A percentile compares a stretch with the other conserved stretches of the same genome.
Evolutionary conservation across 2,888 invertebrate genomes (phyloP).

Genomic region (Tricholauxania praeusta): DNA sequence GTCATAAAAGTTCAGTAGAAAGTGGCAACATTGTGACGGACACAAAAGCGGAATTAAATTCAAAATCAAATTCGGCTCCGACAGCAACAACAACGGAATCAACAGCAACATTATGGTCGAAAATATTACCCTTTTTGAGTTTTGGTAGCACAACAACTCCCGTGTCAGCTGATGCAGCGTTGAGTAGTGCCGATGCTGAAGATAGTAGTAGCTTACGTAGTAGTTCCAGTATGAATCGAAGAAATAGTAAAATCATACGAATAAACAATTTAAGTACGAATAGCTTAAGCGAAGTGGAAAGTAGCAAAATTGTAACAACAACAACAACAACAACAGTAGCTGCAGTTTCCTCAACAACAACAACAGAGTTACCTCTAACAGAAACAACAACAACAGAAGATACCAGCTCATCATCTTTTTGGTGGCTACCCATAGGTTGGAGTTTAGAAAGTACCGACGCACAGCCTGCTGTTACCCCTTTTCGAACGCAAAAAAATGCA

Average conservation of each 20-base stretch:
- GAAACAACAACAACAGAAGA: slow-evolving; percentile 34
- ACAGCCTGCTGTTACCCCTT: slow-evolving; percentile 22
- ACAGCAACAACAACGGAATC: slow-evolving; percentile 20
- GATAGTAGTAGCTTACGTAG: slow-evolving; percentile 56
- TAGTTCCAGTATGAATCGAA: slow-evolving; percentile 34
- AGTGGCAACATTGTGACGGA: slow-evolving; percentile 35
- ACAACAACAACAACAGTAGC: slow-evolving; percentile 42
- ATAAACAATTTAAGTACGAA: slow-evolving; percentile 46
- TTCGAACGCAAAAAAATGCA: not conserved
- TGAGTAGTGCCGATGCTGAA: slow-evolving; percentile 39
- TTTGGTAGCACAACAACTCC: slow-evolving; percentile 25
- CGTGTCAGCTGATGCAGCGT: slow-evolving; percentile 37
- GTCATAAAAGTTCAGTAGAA: slow-evolving; percentile 38
- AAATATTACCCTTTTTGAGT: slow-evolving; percentile 52
- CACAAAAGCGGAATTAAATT: not conserved
- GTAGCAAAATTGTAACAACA: not conserved
- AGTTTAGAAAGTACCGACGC: slow-evolving; percentile 56
- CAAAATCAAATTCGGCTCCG: slow-evolving; percentile 9
- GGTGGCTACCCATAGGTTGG: slow-evolving; percentile 67
- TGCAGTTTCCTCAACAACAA: slow-evolving; percentile 41
- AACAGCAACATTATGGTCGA: slow-evolving; percentile 51
- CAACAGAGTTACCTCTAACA: slow-evolving; percentile 17
- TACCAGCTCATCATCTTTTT: slow-evolving; percentile 55
- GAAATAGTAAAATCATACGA: slow-evolving; percentile 61
- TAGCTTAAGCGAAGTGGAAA: slow-evolving; percentile 8